These are phyloP conservation scores for Exephanes ischioxanthus DNA, from an alignment of 2,888 invertebrate genomes.

Conservation along the genomic window DNA sequence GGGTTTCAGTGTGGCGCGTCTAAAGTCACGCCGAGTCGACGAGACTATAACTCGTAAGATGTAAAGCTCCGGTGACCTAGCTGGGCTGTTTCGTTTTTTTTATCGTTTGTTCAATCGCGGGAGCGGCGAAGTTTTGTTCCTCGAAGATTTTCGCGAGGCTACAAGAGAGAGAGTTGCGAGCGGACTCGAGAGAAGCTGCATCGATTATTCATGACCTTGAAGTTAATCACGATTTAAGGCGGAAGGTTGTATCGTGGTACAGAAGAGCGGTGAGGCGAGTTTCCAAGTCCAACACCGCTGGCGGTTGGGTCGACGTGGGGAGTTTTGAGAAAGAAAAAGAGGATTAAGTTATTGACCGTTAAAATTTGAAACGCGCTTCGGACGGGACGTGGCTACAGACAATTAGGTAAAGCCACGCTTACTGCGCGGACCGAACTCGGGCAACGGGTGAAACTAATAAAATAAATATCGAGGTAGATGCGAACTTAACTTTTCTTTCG, in stretches of 20 bases:
- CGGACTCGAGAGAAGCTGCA: neutral
- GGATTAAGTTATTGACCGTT: constrained; percentile 8
- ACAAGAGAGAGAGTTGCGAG: neutral
- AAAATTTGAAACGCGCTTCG: neutral
- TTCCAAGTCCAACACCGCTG: neutral
- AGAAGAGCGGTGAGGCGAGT: neutral
- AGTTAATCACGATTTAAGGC: neutral
- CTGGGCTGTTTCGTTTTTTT: no score
- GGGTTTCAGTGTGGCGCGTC: no score
- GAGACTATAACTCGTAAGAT: no score
- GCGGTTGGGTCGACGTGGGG: constrained; percentile 8
- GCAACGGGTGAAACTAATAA: no score
- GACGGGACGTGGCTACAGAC: neutral
- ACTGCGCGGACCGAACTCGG: no score
- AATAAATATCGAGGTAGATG: no score
- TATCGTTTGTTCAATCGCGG: no score
- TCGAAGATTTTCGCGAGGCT: no score
- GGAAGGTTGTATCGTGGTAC: neutral
- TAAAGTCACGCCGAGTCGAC: no score
- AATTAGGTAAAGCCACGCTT: no score
- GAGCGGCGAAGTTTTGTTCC: no score
- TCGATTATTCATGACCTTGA: constrained; percentile 7
- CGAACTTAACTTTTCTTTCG: neutral
- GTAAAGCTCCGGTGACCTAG: no score
- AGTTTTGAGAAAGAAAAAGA: neutral